A percentile compares a stretch with the other conserved stretches of the same genome.
phyloP scores from a whole-genome alignment of 2,797 vertebrate genomes.

The Pseudochaenichthys georgianus region DNA sequence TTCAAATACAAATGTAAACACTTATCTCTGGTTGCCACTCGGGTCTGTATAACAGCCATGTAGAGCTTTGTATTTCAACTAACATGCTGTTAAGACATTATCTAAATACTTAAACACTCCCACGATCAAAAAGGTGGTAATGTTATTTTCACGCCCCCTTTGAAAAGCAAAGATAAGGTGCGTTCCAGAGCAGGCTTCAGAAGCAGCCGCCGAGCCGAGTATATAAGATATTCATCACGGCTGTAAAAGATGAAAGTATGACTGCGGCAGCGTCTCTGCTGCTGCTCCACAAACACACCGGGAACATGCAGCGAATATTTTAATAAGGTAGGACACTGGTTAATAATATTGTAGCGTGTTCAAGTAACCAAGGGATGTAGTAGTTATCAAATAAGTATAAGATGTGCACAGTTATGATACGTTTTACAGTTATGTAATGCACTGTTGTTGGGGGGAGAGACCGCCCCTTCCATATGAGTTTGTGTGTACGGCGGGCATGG shows the following conservation, averaged over 20 bases:
- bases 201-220: slow-evolving; percentile 1
- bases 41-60: no score
- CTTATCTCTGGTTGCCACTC: background rate
- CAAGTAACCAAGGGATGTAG: no score
- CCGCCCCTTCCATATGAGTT: no score
- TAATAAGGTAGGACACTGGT: no score
- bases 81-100: background rate
- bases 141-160: background rate
- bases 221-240: background rate
- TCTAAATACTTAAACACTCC: background rate
- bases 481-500: no score
- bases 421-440: no score
- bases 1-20: background rate
- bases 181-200: slow-evolving; percentile 20
- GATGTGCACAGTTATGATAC: no score
- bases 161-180: slow-evolving; percentile 30
- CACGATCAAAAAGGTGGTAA: background rate
- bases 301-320: background rate
- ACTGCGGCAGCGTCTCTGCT: background rate
- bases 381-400: no score
- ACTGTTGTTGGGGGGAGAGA: no score
- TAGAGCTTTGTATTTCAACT: background rate
- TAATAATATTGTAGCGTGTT: no score
- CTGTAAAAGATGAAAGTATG: slow-evolving; percentile 34
- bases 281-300: background rate